These are phyloP conservation scores for Nibea coibor DNA, from an alignment of 2,113 vertebrate genomes.

Conservation along the genomic window DNA sequence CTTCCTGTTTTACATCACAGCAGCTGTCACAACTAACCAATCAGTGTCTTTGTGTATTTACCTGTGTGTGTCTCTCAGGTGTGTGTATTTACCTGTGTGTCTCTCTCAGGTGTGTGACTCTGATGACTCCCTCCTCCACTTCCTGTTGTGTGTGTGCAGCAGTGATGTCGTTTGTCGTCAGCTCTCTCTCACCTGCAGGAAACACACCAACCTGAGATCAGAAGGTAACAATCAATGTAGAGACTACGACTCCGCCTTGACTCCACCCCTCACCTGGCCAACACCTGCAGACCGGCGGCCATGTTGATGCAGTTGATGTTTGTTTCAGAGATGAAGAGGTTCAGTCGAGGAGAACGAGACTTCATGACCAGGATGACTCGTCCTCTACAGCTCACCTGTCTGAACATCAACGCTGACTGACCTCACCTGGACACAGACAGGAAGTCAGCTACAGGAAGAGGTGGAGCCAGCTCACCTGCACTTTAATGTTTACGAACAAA, in stretches of 20 bases:
- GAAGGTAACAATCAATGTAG: conserved; percentile 45
- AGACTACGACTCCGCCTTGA: background rate
- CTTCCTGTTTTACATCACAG: conserved; percentile 11
- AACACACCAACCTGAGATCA: conserved; percentile 23
- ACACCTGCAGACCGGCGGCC: background rate
- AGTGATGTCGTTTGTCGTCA: conserved; percentile 63
- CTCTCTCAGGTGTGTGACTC: conserved; percentile 57
- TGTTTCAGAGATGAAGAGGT: conserved; percentile 70
- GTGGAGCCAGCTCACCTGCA: background rate
- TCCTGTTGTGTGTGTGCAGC: conserved; percentile 75
- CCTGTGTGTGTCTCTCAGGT: conserved; percentile 67
- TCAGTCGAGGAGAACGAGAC: conserved; percentile 72
- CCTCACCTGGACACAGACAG: background rate
- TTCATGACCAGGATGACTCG: conserved; percentile 71
- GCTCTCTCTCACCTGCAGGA: conserved; percentile 77
- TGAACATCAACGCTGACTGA: conserved; percentile 8
- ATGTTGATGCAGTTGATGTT: background rate
- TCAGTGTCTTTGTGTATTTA: background rate
- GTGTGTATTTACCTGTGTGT: background rate
- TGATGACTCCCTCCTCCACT: conserved; percentile 73
- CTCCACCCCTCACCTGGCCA: too few relatives aligned
- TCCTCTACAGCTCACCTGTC: conserved; percentile 75
- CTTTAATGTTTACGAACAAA: too few relatives aligned
- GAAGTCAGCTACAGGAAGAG: background rate
- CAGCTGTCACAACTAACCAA: background rate